Conservation (phyloP, 2,888 invertebrate species). For the Lacanobia wlatinum region DNA sequence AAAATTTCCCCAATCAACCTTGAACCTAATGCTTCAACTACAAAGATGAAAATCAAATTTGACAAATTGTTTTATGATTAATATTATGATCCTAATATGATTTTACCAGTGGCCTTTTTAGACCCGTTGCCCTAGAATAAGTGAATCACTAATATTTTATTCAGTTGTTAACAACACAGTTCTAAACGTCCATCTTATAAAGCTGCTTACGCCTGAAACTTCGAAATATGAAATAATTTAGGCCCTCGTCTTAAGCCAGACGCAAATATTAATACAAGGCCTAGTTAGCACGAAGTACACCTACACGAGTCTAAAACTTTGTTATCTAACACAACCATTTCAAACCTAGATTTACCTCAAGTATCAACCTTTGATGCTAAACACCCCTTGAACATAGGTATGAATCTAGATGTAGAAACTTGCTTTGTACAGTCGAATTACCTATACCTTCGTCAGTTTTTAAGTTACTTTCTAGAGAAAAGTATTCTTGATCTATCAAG, state of each 20-base stretch:
- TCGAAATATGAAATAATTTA: neutral
- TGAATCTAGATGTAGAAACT: conserved; percentile 57
- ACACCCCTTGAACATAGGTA: conserved; percentile 31
- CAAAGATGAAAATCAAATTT: no score
- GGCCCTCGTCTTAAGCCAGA: neutral
- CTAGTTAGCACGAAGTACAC: neutral
- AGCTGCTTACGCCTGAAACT: conserved; percentile 6
- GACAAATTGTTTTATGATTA: no score
- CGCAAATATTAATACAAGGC: conserved; percentile 17
- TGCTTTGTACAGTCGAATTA: conserved; percentile 41
- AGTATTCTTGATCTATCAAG: no score
- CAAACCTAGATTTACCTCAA: conserved; percentile 17
- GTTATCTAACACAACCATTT: conserved; percentile 40
- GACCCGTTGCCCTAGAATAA: no score
- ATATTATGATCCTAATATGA: no score
- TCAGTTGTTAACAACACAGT: neutral
- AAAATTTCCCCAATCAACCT: no score
- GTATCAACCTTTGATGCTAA: conserved; percentile 25
- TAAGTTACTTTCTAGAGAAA: no score
- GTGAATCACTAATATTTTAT: neutral
- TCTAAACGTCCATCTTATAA: neutral
- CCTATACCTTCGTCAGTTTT: no score
- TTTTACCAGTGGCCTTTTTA: no score
- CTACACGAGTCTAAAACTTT: conserved; percentile 17
- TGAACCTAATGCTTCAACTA: no score